These are phyloP conservation scores for Drosophila sp. DNA, from an alignment of 1,140 invertebrate species.

Conservation along the genomic window DNA sequence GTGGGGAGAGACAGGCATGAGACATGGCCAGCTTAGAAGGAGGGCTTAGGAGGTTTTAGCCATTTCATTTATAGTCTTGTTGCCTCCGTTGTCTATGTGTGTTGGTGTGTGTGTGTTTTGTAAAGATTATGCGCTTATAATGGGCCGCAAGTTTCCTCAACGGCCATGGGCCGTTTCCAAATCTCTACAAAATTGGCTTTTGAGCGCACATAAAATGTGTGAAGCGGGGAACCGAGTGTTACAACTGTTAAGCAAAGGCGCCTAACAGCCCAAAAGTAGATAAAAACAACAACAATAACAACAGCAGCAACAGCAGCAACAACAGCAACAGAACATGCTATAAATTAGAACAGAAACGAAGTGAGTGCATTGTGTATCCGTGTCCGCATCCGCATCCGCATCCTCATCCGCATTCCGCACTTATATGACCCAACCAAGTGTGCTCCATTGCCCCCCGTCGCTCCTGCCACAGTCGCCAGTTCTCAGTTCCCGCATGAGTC, in stretches of 20 bases:
- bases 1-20: background rate
- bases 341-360: slow-evolving; percentile 77
- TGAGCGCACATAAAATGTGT: slow-evolving; percentile 81
- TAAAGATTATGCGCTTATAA: slow-evolving; percentile 83
- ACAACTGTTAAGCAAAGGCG: slow-evolving; percentile 70
- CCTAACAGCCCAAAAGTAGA: slow-evolving; percentile 52
- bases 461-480: background rate
- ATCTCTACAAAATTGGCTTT: slow-evolving; percentile 82
- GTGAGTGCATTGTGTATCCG: slow-evolving; percentile 57
- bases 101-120: slow-evolving; percentile 58
- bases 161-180: slow-evolving; percentile 55
- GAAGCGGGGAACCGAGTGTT: slow-evolving; percentile 63
- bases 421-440: slow-evolving; percentile 45
- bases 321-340: slow-evolving; percentile 54
- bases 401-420: slow-evolving; percentile 25
- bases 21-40: slow-evolving; percentile 33
- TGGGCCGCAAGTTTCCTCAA: slow-evolving; percentile 73
- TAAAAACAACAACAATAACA: slow-evolving; percentile 58
- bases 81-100: slow-evolving; percentile 18
- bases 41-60: slow-evolving; percentile 61
- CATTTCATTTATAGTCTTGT: slow-evolving; percentile 71
- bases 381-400: slow-evolving; percentile 40
- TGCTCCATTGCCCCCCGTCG: background rate
- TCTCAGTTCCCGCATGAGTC: slow-evolving; percentile 65
- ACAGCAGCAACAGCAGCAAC: slow-evolving; percentile 28